A percentile compares a stretch with the other conserved stretches of the same genome.
phyloP scores from a whole-genome alignment of 2,113 vertebrate species.

The Thryonomys swinderianus region DNA sequence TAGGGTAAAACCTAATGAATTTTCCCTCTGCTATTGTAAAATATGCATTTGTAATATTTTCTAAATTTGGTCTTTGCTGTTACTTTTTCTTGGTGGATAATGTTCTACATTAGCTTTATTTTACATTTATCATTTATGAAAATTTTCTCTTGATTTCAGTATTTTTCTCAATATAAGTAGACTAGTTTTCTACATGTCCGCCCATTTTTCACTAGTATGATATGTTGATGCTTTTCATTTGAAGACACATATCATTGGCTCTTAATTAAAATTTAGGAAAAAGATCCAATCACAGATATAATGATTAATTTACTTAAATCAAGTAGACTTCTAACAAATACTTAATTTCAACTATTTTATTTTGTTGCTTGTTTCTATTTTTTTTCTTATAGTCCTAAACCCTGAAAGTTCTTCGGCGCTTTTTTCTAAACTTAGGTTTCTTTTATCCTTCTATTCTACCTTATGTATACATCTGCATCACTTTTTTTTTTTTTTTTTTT shows the following conservation, averaged over 20 bases:
- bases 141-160: conserved; percentile 48
- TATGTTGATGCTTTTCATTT: conserved; percentile 43
- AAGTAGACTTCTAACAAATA: conserved; percentile 32
- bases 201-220: conserved; percentile 42
- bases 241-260: conserved; percentile 31
- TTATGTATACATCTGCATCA: neutral
- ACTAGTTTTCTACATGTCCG: conserved; percentile 38
- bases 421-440: conserved; percentile 44
- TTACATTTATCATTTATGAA: conserved; percentile 43
- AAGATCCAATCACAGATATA: neutral
- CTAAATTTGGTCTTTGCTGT: neutral
- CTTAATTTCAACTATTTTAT: conserved; percentile 18
- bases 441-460: neutral
- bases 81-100: conserved; percentile 14
- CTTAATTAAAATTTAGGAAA: conserved; percentile 51
- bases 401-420: neutral
- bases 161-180: conserved; percentile 31
- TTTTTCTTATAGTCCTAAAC: conserved; percentile 42
- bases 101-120: conserved; percentile 37
- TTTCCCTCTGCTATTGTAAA: conserved; percentile 21
- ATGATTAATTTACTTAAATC: conserved; percentile 43
- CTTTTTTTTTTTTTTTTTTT: neutral
- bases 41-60: neutral
- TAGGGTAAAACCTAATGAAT: conserved; percentile 15
- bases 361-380: conserved; percentile 50